Percentiles rank a stretch among this genome's conserved stretches.
Conservation (phyloP, 2,797 vertebrate species). For the Mus caroli region DNA sequence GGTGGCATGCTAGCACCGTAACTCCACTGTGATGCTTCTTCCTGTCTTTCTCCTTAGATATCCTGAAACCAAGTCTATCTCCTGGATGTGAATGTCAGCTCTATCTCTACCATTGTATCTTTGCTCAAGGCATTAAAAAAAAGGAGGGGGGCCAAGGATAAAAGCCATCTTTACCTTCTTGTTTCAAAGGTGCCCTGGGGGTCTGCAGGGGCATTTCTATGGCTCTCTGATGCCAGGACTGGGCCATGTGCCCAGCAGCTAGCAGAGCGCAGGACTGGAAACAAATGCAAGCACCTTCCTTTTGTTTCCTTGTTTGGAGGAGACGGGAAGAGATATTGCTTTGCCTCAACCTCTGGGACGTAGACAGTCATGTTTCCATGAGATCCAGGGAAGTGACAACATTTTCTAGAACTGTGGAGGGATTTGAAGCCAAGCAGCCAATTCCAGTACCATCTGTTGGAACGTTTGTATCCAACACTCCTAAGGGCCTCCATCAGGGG, state of each 20-base stretch:
- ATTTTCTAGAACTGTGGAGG: too few relatives aligned
- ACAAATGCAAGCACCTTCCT: fast-evolving
- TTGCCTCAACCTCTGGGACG: neutral
- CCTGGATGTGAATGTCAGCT: fast-evolving
- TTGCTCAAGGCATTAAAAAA: neutral
- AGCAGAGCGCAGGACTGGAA: fast-evolving
- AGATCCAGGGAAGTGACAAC: too few relatives aligned
- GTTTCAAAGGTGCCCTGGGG: fast-evolving
- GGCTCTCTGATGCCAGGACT: fast-evolving
- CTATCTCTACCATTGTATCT: fast-evolving
- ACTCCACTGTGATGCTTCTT: fast-evolving
- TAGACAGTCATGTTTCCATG: fast-evolving
- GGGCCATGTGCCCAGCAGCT: fast-evolving
- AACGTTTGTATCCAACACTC: neutral
- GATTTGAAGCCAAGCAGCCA: neutral
- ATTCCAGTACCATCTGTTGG: fast-evolving
- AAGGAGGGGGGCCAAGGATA: too few relatives aligned
- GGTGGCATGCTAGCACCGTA: fast-evolving
- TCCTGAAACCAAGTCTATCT: neutral
- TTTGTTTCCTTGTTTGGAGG: too few relatives aligned
- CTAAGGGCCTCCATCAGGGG: neutral
- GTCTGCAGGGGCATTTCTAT: fast-evolving
- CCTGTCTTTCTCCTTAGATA: fast-evolving
- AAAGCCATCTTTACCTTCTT: fast-evolving
- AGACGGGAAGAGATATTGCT: neutral